phyloP scores from a whole-genome alignment of 1,140 invertebrate genomes.

The Aphis craccivora region DNA sequence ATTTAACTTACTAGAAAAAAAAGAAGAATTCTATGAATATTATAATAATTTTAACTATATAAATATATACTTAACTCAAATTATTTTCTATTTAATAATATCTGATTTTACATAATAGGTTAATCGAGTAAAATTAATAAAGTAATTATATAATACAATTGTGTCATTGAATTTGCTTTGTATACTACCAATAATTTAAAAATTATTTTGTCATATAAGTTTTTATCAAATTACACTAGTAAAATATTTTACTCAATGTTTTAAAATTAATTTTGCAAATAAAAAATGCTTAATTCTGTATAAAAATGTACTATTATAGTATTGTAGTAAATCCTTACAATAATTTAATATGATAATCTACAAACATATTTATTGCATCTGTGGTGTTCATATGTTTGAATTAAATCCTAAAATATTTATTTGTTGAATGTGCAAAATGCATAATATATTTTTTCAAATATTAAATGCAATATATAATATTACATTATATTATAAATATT shows the following conservation, averaged over 20 bases:
- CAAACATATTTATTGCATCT: background rate
- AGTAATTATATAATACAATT: background rate
- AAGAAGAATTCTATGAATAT: background rate
- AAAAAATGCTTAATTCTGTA: background rate
- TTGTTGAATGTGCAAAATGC: background rate
- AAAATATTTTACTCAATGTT: background rate
- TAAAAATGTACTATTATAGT: background rate
- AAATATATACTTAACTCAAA: background rate
- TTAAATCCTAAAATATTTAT: background rate
- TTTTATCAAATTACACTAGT: background rate
- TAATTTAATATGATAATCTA: background rate
- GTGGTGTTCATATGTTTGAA: background rate
- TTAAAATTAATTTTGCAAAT: background rate
- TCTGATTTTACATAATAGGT: background rate
- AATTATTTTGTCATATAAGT: background rate
- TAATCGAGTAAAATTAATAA: no score
- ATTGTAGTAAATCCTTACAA: background rate
- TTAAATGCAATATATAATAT: background rate
- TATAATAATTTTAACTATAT: background rate
- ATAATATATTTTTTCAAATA: background rate
- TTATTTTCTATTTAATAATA: background rate
- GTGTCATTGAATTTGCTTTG: background rate
- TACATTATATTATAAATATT: background rate
- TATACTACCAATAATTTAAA: background rate
- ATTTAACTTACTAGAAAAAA: background rate